Evolutionary conservation across 2,888 invertebrate species (phyloP), one percentile per base, ranked within the genome.

Genomic region (Rambutsinella grinnellia): DNA sequence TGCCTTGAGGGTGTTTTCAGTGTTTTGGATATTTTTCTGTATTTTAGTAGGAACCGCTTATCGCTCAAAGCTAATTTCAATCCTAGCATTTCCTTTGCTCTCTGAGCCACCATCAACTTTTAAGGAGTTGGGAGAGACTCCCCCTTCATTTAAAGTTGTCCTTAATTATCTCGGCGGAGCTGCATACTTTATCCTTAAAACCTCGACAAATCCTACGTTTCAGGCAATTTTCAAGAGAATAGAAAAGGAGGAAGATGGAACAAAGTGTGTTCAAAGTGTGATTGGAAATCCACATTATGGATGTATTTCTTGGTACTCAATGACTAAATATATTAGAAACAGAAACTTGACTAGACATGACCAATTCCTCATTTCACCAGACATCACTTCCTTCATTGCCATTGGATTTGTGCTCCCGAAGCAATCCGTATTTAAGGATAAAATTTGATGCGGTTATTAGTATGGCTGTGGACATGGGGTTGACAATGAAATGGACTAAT

Each of bases 81-180:
- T 72, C 0, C 63, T 72, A 15, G 69, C 76, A 1, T 72, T 69
- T 6, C 80, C 78, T 2, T 53, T 67, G 1, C 24, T 54, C 23
- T 57, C 72, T 15, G 44, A 53, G 54, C 54, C 76, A n/a, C 80
- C 80, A 3, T 60, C 58, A 10, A 72, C 65, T 8, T 80, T 74
- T 57, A 56, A 58, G n/a, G 68, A 78, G 28, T 49, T 80, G 46
- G 80, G 76, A 13, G 23, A 78, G 28, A 69, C 76, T 0, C 60
- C 72, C 27, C n/a, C n/a, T n/a, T n/a, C n/a, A n/a, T 80, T 69
- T 62, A 61, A 60, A 5, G 78, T 80, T 26, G 65, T 56, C 0
- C 53, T 76, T 23, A 76, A 80, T 49, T 72, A 54, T 66, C 56
- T 76, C 27, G 78, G 80, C 5, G 80, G 80, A n/a, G 71, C 78